These are phyloP conservation scores for Agonopterix alstromeriana DNA, from an alignment of 2,888 invertebrate species.

Conservation along the genomic window DNA sequence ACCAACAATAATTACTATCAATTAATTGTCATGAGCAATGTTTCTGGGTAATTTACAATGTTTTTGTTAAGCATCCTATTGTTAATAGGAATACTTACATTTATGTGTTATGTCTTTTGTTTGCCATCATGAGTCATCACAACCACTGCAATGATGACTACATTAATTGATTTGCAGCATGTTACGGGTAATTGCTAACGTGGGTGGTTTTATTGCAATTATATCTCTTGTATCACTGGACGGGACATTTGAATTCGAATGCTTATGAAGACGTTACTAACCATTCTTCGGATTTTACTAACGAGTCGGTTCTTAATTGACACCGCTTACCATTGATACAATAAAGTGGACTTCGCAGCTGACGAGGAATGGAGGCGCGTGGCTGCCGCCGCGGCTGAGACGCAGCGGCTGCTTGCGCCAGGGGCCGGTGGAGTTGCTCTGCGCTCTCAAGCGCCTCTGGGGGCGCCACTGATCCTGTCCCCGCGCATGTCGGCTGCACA, in stretches of 20 bases:
- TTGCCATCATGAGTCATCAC: conserved; percentile 48
- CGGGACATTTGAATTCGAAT: no score
- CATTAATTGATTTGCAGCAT: conserved; percentile 64
- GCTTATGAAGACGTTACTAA: background rate
- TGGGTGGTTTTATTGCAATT: conserved; percentile 44
- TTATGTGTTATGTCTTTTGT: conserved; percentile 27
- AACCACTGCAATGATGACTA: conserved; percentile 48
- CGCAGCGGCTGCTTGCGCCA: conserved; percentile 83
- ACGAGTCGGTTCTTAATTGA: background rate
- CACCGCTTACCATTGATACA: conserved; percentile 42
- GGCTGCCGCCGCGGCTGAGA: conserved; percentile 87
- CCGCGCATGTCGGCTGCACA: conserved; percentile 92
- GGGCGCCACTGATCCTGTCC: conserved; percentile 94
- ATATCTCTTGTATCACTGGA: conserved; percentile 10
- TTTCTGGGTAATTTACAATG: conserved; percentile 5
- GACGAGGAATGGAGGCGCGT: conserved; percentile 92
- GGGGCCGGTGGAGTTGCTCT: conserved; percentile 77
- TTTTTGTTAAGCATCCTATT: conserved; percentile 20
- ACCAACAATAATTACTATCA: background rate
- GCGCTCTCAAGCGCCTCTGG: conserved; percentile 85
- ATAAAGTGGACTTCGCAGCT: conserved; percentile 75
- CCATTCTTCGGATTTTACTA: background rate
- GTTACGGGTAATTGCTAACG: conserved; percentile 56
- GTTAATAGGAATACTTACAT: conserved; percentile 16
- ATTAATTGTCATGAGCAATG: background rate